Evolutionary conservation across 2,113 vertebrate species (phyloP).

Genomic region (Actenoides hombroni): DNA sequence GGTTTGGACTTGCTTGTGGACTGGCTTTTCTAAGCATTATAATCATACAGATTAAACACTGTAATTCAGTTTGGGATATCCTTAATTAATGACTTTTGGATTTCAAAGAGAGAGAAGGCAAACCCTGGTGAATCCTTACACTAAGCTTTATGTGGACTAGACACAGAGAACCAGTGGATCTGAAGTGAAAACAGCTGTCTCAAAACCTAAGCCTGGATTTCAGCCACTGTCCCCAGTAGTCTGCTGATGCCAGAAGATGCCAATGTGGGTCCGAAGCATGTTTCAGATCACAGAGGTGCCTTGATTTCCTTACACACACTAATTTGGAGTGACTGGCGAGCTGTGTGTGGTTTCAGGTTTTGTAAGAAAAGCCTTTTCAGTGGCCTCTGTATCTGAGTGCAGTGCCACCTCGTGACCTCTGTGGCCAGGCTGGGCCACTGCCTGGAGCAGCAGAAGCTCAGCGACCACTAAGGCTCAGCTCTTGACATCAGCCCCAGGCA

Average conservation of each 20-base stretch:
- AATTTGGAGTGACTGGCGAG: not conserved
- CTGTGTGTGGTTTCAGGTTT: not conserved
- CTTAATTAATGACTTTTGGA: not conserved
- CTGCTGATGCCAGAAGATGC: not conserved
- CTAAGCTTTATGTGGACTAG: not conserved
- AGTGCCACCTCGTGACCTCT: conserved; percentile 14
- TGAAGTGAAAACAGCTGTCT: not conserved
- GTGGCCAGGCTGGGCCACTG: not conserved
- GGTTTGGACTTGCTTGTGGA: not conserved
- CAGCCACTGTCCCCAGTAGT: not conserved
- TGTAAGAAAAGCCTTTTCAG: not conserved
- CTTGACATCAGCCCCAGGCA: not conserved
- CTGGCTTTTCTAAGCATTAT: not conserved
- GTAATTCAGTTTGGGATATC: not conserved
- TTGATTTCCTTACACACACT: not conserved
- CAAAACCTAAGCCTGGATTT: not conserved
- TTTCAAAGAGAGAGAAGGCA: not conserved
- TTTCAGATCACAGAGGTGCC: not conserved
- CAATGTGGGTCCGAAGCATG: not conserved
- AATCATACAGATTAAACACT: not conserved
- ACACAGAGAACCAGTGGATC: not conserved
- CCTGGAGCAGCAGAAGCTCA: not conserved
- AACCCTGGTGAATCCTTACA: not conserved
- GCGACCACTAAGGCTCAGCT: not conserved
- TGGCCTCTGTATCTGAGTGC: not conserved